Evolutionary conservation across 2,888 invertebrate species (phyloP).

Genomic region (Hydropsyche betteni): DNA sequence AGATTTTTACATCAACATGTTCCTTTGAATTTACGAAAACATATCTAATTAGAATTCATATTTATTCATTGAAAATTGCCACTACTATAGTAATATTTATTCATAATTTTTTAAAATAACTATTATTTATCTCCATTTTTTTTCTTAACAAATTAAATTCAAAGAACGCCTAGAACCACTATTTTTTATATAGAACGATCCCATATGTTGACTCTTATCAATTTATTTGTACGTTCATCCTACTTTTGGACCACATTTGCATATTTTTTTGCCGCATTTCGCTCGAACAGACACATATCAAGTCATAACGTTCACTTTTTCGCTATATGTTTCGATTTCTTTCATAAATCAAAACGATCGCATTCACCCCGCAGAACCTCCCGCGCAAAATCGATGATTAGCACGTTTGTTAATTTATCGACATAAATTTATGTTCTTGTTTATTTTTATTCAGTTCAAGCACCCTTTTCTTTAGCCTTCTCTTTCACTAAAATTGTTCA

Average conservation of each 20-base stretch:
- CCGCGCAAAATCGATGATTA: not conserved
- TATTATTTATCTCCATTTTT: not conserved
- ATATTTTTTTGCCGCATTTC: slow-evolving; percentile 10
- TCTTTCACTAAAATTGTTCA: not conserved
- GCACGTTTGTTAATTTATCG: too few species aligned
- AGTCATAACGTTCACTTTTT: slow-evolving; percentile 17
- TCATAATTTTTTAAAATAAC: too few species aligned
- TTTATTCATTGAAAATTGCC: too few species aligned
- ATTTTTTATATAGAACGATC: slow-evolving; percentile 12
- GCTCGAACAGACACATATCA: not conserved
- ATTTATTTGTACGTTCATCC: slow-evolving; percentile 24
- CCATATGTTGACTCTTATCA: not conserved
- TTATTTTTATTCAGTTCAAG: too few species aligned
- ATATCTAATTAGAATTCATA: too few species aligned
- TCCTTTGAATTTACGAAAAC: too few species aligned
- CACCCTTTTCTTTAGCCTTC: too few species aligned
- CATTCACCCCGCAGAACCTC: not conserved
- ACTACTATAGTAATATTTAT: too few species aligned
- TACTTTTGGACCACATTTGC: slow-evolving; percentile 11
- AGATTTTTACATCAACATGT: too few species aligned
- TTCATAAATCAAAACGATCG: slow-evolving; percentile 16
- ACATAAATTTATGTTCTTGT: too few species aligned
- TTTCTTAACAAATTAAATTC: not conserved
- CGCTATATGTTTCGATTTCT: slow-evolving; percentile 16
- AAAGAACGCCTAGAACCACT: not conserved